Base-by-base conservation (phyloP, 2,888 invertebrate species). In the Dynastes grantii region DNA sequence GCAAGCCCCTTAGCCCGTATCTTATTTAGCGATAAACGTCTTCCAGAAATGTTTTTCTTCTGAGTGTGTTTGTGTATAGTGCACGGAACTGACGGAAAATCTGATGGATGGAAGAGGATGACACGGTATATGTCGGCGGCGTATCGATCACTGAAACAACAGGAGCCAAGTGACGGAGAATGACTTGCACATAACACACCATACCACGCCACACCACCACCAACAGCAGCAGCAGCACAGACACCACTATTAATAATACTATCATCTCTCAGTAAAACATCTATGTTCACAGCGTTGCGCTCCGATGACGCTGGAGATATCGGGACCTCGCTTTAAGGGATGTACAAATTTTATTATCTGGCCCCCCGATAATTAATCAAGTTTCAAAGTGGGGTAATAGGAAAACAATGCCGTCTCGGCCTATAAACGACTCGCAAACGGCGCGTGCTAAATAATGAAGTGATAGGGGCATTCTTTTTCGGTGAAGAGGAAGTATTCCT, bases 211-310 rank as follows among this genome's bases (percentile, higher is more conserved):
- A 79, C 79, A 84, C 85, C 84, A 85, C 55, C 75, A 77, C 82
- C 32, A 82, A 81, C 81, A 79, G 77, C 79, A 80, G 85, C 87
- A 53, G 45, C 53, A 53, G 53, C 53, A 53, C 53, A 88, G 88
- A 88, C 87, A 88, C 87, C 80, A 87, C 88, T 87, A 88, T 88
- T 88, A 88, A 88, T 88, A 88, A 88, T 88, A 87, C 87, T 87
- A 88, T 88, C 88, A 88, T 87, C 87, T 84, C 84, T 78, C 82
- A 83, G 85, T 85, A 85, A 86, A 87, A 87, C 87, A 88, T 87
- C 87, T 87, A 87, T 87, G 87, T 87, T 86, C 85, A 84, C 85
- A 84, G 83, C 85, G 85, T 85, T 84, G 84, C 83, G 84, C 85
- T 85, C 83, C 83, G 85, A 85, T 85, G 84, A 84, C 85, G 84